Evolutionary conservation across 2,888 invertebrate species (phyloP).

Genomic region (Eupeodes latifasciatus): DNA sequence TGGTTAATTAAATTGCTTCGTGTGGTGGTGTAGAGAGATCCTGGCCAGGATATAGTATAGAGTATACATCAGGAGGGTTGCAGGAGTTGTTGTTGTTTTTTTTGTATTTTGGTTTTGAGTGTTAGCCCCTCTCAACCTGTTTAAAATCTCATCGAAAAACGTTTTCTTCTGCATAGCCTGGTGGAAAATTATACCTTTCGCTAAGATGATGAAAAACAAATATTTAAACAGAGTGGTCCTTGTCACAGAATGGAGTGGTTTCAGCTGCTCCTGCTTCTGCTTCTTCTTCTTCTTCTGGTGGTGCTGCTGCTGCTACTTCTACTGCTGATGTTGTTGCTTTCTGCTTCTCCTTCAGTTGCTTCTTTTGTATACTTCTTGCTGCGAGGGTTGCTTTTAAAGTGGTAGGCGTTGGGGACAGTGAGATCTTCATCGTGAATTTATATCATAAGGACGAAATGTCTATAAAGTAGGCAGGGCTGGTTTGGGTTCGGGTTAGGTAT

Average conservation of each 20-base stretch:
- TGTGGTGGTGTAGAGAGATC: background rate
- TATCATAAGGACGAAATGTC: slow-evolving; percentile 2
- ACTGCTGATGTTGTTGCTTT: background rate
- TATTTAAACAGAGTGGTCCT: slow-evolving; percentile 62
- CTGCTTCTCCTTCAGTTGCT: background rate
- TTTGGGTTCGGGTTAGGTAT: too few species aligned
- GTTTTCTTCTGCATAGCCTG: slow-evolving; percentile 55
- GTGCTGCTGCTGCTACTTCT: background rate
- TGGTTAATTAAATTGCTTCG: slow-evolving; percentile 69
- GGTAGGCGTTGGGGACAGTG: background rate
- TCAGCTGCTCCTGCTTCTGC: slow-evolving; percentile 14
- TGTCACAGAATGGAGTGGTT: slow-evolving; percentile 48
- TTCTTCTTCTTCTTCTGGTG: background rate
- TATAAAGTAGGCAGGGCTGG: background rate
- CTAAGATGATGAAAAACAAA: slow-evolving; percentile 67
- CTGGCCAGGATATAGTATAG: too few species aligned
- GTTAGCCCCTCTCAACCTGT: slow-evolving; percentile 30
- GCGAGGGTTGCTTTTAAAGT: slow-evolving; percentile 38
- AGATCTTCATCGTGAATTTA: slow-evolving; percentile 24
- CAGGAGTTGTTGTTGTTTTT: background rate
- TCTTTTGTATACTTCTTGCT: background rate
- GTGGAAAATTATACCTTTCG: slow-evolving; percentile 50
- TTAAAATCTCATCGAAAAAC: slow-evolving; percentile 56
- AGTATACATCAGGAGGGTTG: background rate
- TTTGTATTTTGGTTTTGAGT: slow-evolving; percentile 3